Conservation (phyloP, 2,113 vertebrate genomes). For the Apeltes quadracus region DNA sequence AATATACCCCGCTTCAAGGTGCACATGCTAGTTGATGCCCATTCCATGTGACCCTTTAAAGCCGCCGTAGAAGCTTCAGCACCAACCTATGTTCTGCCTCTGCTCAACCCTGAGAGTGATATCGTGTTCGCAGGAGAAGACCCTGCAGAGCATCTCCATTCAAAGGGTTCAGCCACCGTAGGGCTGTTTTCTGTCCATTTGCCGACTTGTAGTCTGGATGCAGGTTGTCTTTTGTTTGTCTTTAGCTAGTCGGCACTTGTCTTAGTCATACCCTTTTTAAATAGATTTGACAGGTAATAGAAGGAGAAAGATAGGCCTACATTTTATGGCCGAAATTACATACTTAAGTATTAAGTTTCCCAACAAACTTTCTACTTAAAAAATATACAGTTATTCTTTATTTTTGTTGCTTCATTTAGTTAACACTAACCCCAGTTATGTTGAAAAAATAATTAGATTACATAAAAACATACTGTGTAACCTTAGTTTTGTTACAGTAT, state of each 20-base stretch:
- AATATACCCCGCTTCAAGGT: constrained; percentile 43
- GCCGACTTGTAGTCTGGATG: not conserved
- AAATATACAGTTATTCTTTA: not conserved
- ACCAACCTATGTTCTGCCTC: not conserved
- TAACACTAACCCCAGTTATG: no score
- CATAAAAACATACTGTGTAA: not conserved
- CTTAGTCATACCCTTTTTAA: not conserved
- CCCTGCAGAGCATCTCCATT: not conserved
- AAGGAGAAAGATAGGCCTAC: no score
- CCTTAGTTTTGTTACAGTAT: not conserved
- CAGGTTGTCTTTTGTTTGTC: not conserved
- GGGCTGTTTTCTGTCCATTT: not conserved
- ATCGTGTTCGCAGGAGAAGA: not conserved
- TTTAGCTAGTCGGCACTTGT: not conserved
- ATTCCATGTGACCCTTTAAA: constrained; percentile 44
- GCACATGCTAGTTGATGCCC: constrained; percentile 38
- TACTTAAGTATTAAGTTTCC: no score
- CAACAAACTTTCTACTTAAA: not conserved
- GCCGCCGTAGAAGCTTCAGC: not conserved
- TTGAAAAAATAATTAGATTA: no score
- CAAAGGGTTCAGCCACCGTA: not conserved
- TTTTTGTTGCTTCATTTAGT: no score
- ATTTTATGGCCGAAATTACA: no score
- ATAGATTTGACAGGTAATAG: not conserved
- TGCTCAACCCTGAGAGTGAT: not conserved